Conservation (phyloP, 2,113 vertebrate species). For the Neogobius melanostomus region DNA sequence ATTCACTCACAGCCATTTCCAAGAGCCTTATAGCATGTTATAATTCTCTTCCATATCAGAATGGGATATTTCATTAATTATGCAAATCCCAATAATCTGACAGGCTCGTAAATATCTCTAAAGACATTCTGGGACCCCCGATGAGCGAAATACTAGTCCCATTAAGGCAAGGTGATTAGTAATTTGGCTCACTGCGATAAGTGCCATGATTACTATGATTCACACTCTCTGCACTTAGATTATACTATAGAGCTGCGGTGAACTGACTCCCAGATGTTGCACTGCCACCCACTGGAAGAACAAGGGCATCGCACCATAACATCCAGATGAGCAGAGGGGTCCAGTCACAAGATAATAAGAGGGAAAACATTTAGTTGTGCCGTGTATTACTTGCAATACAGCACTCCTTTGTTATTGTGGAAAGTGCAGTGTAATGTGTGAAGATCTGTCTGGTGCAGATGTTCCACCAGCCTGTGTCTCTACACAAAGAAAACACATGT, state of each 20-base stretch:
- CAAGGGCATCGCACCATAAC: background rate
- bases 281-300: slow-evolving; percentile 51
- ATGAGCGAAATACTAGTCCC: slow-evolving; percentile 15
- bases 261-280: slow-evolving; percentile 21
- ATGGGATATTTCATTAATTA: slow-evolving; percentile 33
- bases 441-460: slow-evolving; percentile 28
- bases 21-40: slow-evolving; percentile 19
- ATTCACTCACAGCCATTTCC: slow-evolving; percentile 30
- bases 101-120: slow-evolving; percentile 11
- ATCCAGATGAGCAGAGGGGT: no score
- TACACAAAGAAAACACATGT: slow-evolving; percentile 14
- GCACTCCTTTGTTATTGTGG: no score
- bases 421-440: background rate
- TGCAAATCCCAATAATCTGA: slow-evolving; percentile 52
- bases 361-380: no score
- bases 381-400: no score
- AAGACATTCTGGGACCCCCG: slow-evolving; percentile 15
- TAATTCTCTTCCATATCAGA: slow-evolving; percentile 15
- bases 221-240: background rate
- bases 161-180: slow-evolving; percentile 52
- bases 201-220: slow-evolving; percentile 32
- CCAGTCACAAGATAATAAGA: background rate
- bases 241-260: background rate
- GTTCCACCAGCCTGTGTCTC: slow-evolving; percentile 28
- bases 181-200: slow-evolving; percentile 32